Conservation (phyloP, 2,888 invertebrate species). For the Bruchidius siliquastri region DNA sequence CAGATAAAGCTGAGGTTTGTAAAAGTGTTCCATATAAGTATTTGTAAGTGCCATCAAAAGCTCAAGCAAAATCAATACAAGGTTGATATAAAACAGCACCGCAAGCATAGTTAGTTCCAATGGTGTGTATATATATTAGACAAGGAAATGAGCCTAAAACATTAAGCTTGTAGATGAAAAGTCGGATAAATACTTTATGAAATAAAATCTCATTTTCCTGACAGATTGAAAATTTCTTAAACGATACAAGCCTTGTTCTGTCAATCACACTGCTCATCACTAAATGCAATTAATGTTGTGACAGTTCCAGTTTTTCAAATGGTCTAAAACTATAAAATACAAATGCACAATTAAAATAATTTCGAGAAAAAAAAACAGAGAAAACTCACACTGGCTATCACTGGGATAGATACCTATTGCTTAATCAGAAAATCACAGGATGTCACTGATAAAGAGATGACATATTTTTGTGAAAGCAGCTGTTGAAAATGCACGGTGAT, state of each 20-base stretch:
- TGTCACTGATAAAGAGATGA: not conserved
- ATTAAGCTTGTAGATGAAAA: not conserved
- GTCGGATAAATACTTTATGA: no score
- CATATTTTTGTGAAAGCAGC: not conserved
- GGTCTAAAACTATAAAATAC: not conserved
- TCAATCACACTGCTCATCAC: not conserved
- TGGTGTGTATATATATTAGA: not conserved
- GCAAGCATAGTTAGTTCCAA: not conserved
- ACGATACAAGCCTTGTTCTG: not conserved
- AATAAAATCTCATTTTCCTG: no score
- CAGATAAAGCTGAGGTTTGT: not conserved
- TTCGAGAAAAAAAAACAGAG: not conserved
- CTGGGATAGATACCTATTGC: not conserved
- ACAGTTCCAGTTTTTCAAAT: not conserved
- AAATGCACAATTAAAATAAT: not conserved
- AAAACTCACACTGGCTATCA: not conserved
- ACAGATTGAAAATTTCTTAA: no score
- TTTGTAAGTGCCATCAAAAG: not conserved
- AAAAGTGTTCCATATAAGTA: not conserved
- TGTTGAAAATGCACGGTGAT: not conserved
- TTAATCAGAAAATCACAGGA: not conserved
- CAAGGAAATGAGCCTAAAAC: not conserved
- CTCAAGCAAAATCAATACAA: not conserved
- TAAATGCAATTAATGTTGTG: not conserved
- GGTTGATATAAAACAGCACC: not conserved